A percentile compares a stretch with the other conserved stretches of the same genome.
Evolutionary conservation across 2,888 invertebrate genomes (phyloP).

Genomic region (Pollenia amentaria): DNA sequence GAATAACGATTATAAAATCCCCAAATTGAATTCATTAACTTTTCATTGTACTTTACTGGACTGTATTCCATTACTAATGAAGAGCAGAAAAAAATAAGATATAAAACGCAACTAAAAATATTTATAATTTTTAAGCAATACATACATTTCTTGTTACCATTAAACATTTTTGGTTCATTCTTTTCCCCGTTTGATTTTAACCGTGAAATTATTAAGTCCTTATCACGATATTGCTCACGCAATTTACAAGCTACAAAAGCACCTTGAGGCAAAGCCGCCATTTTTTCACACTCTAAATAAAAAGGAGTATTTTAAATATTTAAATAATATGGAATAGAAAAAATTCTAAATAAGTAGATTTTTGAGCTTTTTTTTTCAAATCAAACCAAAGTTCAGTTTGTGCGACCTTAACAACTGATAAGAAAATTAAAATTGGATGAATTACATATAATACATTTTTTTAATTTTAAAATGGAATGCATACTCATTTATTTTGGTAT

Average conservation of each 20-base stretch:
- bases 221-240: conserved; percentile 84
- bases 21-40: conserved; percentile 96
- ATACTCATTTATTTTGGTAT: no score
- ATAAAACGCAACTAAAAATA: conserved; percentile 26
- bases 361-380: conserved; percentile 28
- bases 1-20: conserved; percentile 95
- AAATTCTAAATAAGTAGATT: conserved; percentile 5
- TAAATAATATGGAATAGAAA: background rate
- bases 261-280: conserved; percentile 91
- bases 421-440: conserved; percentile 42
- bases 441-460: no score
- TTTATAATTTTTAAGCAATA: conserved; percentile 53
- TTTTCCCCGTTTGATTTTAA: conserved; percentile 83
- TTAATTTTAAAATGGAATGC: no score
- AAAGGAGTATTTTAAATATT: background rate
- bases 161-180: conserved; percentile 77
- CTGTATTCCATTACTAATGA: conserved; percentile 87
- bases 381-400: conserved; percentile 67
- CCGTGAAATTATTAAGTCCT: conserved; percentile 86
- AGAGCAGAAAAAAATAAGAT: conserved; percentile 76
- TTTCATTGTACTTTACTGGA: conserved; percentile 92
- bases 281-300: conserved; percentile 81
- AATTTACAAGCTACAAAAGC: conserved; percentile 90
- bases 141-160: conserved; percentile 81
- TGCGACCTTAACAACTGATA: conserved; percentile 62